Percentiles rank a stretch among this genome's conserved stretches.
These are phyloP conservation scores for Sylvia borin DNA, from an alignment of 2,797 vertebrate genomes.

Conservation along the genomic window DNA sequence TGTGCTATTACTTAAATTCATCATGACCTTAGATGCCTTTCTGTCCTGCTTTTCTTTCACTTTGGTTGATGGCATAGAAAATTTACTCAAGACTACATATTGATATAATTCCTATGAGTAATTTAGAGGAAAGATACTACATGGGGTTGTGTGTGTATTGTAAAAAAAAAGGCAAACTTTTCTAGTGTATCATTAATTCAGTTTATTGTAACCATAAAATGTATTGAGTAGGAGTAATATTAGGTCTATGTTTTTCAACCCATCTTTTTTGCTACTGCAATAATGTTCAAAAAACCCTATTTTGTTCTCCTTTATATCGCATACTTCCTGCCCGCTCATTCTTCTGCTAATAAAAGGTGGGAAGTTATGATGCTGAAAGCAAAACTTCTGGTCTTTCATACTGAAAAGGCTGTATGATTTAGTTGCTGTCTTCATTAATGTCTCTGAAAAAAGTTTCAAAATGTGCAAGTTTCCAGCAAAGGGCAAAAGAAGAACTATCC, in stretches of 20 bases:
- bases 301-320: neutral
- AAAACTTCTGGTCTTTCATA: conserved; percentile 22
- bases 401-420: neutral
- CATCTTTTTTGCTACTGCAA: neutral
- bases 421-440: conserved; percentile 15
- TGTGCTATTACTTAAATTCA: neutral
- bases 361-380: neutral
- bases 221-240: neutral
- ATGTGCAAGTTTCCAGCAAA: neutral
- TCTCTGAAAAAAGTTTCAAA: conserved; percentile 19
- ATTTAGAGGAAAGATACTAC: neutral
- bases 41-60: neutral
- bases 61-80: neutral
- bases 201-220: conserved; percentile 46
- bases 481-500: conserved; percentile 10
- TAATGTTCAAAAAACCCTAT: conserved; percentile 10
- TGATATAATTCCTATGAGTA: neutral
- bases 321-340: neutral
- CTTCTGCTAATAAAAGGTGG: neutral
- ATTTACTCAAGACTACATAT: neutral
- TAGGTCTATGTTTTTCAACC: neutral
- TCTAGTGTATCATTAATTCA: conserved; percentile 53
- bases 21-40: neutral
- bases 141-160: neutral
- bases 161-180: neutral